Evolutionary conservation across 1,140 invertebrate species (phyloP), one percentile per base, ranked within the genome.

Genomic region (Drosophila saltans): DNA sequence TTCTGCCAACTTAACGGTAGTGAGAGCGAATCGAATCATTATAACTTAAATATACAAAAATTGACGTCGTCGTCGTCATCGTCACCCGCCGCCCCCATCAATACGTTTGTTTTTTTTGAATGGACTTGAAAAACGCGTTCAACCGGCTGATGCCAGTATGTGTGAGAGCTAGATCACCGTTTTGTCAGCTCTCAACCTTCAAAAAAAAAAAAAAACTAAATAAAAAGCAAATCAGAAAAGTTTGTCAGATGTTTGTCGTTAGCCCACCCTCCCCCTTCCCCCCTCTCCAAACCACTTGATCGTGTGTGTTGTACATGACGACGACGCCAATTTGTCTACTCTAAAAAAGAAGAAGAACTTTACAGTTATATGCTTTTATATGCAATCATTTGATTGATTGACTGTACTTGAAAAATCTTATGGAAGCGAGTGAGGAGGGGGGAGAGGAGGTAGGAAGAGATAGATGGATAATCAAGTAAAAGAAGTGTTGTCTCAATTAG

Each of bases 61-160:
- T 24, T 33, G 62, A 56, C 76, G 33, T 36, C 33, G 33, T 36
- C 33, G 33, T 7, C 33, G 33, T 36, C 6, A 7, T 57, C 67
- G 33, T 66, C 16, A 24, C 36, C 48, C 24, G 24, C 56, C 16
- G 43, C 55, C 52, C 63, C 56, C 72, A 30, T 75, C 57, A 57
- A 36, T 36, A 36, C 33, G 16, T 16, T 16, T 16, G 4, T 30
- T 30, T 3, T 4, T 60, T 77, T 77, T 66, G 67, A 82, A 66
- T 88, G 83, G 84, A 89, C 83, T 88, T 89, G 83, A 88, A 88
- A 88, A 88, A 88, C 83, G 83, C 83, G 83, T 86, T 86, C 82
- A 82, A 78, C 79, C 79, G 79, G 62, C 55, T 43, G 28, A 36
- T 21, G 61, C 26, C 61, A 24, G 33, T 16, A 16, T 59, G 33